Evolutionary conservation across 2,888 invertebrate species (phyloP).

Genomic region (Neoascia interrupta): DNA sequence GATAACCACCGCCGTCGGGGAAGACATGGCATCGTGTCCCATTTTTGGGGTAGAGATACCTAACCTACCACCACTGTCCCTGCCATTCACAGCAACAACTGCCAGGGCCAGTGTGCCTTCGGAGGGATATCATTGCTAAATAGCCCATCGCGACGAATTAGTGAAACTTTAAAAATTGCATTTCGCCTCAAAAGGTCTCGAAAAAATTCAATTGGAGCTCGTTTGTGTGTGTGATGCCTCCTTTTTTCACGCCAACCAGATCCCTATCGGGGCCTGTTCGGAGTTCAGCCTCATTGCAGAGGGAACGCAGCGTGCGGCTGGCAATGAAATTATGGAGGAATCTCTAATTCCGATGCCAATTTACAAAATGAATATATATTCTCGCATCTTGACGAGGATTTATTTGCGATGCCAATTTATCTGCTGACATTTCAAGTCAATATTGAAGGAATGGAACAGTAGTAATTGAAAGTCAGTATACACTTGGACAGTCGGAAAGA

Average conservation of each 20-base stretch:
- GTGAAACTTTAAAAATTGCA: constrained; percentile 50
- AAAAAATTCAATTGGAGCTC: constrained; percentile 47
- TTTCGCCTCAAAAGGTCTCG: constrained; percentile 49
- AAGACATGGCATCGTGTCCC: constrained; percentile 40
- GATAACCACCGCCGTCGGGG: neutral
- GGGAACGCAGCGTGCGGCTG: constrained; percentile 29
- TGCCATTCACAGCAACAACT: constrained; percentile 3
- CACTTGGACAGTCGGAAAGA: too few species aligned
- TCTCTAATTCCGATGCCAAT: constrained; percentile 65
- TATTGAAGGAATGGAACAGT: too few species aligned
- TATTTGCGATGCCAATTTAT: constrained; percentile 52
- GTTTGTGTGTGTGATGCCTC: constrained; percentile 23
- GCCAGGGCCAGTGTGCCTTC: constrained; percentile 2
- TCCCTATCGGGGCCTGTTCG: constrained; percentile 47
- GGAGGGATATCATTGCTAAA: constrained; percentile 41
- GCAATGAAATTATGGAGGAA: constrained; percentile 66
- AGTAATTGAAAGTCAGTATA: too few species aligned
- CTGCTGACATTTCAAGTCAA: too few species aligned
- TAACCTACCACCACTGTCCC: too few species aligned
- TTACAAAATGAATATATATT: constrained; percentile 65
- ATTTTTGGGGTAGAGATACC: constrained; percentile 58
- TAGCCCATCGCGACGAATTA: constrained; percentile 47
- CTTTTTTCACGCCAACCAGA: constrained; percentile 47
- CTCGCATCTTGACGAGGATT: constrained; percentile 63
- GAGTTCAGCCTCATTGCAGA: neutral